Base-by-base conservation (phyloP, 2,888 invertebrate genomes). In the Penaeus monodon region DNA sequence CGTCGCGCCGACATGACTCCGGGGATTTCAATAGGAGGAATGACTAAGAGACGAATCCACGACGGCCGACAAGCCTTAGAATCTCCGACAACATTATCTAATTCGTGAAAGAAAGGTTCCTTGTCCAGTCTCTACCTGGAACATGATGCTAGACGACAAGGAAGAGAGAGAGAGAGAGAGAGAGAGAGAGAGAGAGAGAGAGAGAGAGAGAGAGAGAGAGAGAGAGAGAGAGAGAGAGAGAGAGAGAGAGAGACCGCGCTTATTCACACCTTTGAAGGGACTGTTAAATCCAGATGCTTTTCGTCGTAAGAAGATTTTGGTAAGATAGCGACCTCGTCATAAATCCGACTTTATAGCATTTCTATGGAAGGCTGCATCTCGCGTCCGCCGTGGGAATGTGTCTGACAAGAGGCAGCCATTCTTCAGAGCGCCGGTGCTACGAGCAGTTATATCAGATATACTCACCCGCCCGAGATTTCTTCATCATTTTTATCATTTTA, bases 1-100 rank as follows among this genome's bases (percentile, higher is more conserved):
- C 65, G 77, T 77, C 85, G 63, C 27, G 74, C 79, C 64, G 73
- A 79, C 85, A 74, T 80, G 81, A 80, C 74, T 85, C n/a, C 85
- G 85, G 81, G 76, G 85, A 81, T 80, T 81, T 85, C 85, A 85
- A 85, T 76, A 70, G 85, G 85, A 81, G 70, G 81, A 74, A 76
- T 44, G 80, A 81, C 68, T 65, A 76, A 85, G 85, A 80, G 85
- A 85, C 29, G 85, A 65, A 85, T 85, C 85, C 80, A 74, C 38
- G 49, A 66, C 49, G n/a, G 68, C 38, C 68, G 57, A 65, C 44
- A 57, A 64, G 66, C 76, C 65, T 65, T 65, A 49, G 76, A 73
- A 64, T 66, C 64, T 24, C 79, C 70, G 64, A 70, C 73, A 70
- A 79, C 79, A 70, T 85, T 85, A 64, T 64, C 29, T 64, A 27